Evolutionary conservation across 2,888 invertebrate genomes (phyloP), one percentile per base, ranked within the genome.

Genomic region (Mesochorus sp.): DNA sequence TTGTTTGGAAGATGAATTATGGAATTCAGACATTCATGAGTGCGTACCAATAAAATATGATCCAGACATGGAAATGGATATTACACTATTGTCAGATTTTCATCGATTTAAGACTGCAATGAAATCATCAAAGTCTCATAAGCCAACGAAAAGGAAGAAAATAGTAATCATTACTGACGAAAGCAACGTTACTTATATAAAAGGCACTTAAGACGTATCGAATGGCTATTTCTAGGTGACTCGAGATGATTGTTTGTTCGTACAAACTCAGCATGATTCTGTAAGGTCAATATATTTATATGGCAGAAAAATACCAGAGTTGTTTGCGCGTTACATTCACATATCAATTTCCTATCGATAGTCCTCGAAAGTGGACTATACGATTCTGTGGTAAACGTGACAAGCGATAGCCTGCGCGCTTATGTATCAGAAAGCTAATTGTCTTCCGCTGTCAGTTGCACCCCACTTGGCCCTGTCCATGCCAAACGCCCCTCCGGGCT

Each of bases 361-460:
- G 64, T 42, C 31, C 57, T 34, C 39, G 49, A 51, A 61, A 61
- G 28, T 39, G 51, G 44, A 26, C 34, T 28, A 21, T 64, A 47
- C 59, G 70, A 70, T 53, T 57, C 51, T 31, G 55, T 51, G 70
- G 70, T 59, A 66, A 73, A 26, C 74, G 55, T 70, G 67, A 62
- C 67, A 74, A 76, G 62, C 75, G 57, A 66, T 75, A 72, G 62
- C 49, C 67, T n/a, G n/a, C 75, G 75, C 80, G 76, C 81, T 80
- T 83, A 82, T 87, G 86, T 89, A 89, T 89, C 87, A 88, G 88
- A 89, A 89, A 88, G 88, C 88, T 90, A 90, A 91, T 91, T 91
- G 91, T 91, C 90, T 90, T 88, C 85, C 83, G 88, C 91, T 91
- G 91, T 91, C 91, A 91, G 90, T 88, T 89, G 88, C 91, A 91